Conservation (phyloP, 2,113 vertebrate species). For the Austrofundulus limnaeus region DNA sequence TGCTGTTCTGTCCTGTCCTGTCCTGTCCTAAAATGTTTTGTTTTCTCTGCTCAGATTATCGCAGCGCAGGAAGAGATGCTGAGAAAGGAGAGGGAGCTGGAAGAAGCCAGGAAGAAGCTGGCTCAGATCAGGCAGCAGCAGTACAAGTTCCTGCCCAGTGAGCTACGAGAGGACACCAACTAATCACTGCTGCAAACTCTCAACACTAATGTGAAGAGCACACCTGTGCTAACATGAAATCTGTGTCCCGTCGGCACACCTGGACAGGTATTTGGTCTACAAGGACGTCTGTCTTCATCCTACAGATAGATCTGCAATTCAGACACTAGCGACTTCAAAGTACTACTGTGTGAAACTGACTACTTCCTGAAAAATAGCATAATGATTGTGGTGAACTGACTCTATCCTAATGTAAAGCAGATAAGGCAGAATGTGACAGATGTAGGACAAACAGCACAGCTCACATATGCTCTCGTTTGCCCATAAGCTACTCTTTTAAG, state of each 20-base stretch:
- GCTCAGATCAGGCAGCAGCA: conserved; percentile 99
- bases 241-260: conserved; percentile 17
- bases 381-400: conserved; percentile 33
- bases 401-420: conserved; percentile 26
- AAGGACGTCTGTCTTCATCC: conserved; percentile 20
- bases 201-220: conserved; percentile 20
- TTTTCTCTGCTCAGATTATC: conserved; percentile 85
- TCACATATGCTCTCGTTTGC: conserved; percentile 39
- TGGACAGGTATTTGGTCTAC: conserved; percentile 16
- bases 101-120: conserved; percentile 96
- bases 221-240: conserved; percentile 19
- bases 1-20: too few relatives aligned
- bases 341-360: conserved; percentile 51
- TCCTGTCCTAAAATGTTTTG: background rate
- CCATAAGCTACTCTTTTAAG: conserved; percentile 39
- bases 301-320: conserved; percentile 6
- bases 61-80: conserved; percentile 99
- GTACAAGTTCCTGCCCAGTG: conserved; percentile 97
- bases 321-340: conserved; percentile 20
- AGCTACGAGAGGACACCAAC: conserved; percentile 92
- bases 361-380: conserved; percentile 47
- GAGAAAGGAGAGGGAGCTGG: conserved; percentile 94
- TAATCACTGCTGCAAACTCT: conserved; percentile 50
- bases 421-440: conserved; percentile 65
- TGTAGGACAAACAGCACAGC: conserved; percentile 43